Evolutionary conservation across 1,140 invertebrate genomes (phyloP).

Genomic region (Liolophura sinensis): DNA sequence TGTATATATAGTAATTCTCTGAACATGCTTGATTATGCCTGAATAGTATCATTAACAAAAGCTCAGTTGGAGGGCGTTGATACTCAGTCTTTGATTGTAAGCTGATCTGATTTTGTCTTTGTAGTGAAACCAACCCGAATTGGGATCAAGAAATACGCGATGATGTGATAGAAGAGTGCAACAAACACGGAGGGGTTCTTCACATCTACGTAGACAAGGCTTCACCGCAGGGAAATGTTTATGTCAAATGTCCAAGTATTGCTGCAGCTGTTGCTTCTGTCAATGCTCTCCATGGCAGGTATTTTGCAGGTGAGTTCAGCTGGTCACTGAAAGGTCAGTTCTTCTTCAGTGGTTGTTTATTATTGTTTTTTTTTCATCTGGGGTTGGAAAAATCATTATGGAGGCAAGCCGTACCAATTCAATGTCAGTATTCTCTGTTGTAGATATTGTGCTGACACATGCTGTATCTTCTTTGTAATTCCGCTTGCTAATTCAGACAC

Average conservation of each 20-base stretch:
- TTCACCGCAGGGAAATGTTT: slow-evolving; percentile 95
- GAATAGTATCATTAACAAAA: no score
- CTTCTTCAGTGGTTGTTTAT: slow-evolving; percentile 3
- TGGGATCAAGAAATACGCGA: slow-evolving; percentile 95
- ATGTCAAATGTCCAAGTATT: slow-evolving; percentile 98
- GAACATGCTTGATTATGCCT: no score
- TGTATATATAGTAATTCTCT: no score
- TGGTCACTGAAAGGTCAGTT: slow-evolving; percentile 2
- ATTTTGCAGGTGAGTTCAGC: slow-evolving; percentile 78
- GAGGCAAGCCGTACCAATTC: no score
- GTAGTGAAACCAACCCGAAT: slow-evolving; percentile 58
- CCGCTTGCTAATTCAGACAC: no score
- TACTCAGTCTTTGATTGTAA: no score
- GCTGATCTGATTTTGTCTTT: slow-evolving; percentile 15
- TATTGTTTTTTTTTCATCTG: no score
- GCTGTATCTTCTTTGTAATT: no score
- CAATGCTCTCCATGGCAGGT: slow-evolving; percentile 94
- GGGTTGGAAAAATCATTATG: no score
- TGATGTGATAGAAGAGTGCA: slow-evolving; percentile 98
- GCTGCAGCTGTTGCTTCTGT: slow-evolving; percentile 94
- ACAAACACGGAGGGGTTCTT: slow-evolving; percentile 95
- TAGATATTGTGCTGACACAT: no score
- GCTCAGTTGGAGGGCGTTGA: no score
- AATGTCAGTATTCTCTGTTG: no score
- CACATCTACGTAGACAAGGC: slow-evolving; percentile 97